Base-by-base conservation (phyloP, 2,113 vertebrate species). In the Mesembrinibis cayennensis region DNA sequence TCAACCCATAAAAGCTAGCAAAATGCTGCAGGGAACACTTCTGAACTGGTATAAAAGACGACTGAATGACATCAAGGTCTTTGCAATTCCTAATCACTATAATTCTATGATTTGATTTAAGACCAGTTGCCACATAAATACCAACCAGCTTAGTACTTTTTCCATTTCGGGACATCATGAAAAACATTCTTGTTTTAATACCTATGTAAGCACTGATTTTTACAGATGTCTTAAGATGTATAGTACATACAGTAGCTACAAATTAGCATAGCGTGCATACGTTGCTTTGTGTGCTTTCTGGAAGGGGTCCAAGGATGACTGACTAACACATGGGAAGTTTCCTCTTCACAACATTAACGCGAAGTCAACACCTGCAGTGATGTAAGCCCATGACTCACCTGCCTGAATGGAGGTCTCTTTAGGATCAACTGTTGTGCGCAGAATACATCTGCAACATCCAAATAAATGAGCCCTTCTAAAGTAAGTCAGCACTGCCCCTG, bases 381-480 rank as follows among this genome's bases (percentile, higher is more conserved):
- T 90, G 87, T 98, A 95, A 97, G 94, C 71, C 87, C 92, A 77
- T 93, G 96, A 97, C 98, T 98, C 98, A 98, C 98, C 98, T 98
- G 98, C 97, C 90, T n/a, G n/a, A 95, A 96, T 70, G 95, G 97
- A 96, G 96, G 95, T 95, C 92, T 91, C 92, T 88, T 96, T 90
- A 91, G 93, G 93, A 85, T 69, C 93, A 91, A 79, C 62, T 22
- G 90, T 95, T 78, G 82, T 95, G 95, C 29, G 30, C n/a, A 82
- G 96, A 97, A 94, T 89, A 93, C 97, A 97, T 96, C 98, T 98
- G 97, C 91, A 69, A 45, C 86, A 42, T 92, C 92, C 95, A 96
- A 95, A 98, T 97, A 97, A 97, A 98, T 78, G 96, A 94, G 90
- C 93, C 96, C 98, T 98, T 98, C 98, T 97, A 91, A 90, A 95